Evolutionary conservation across 2,797 vertebrate genomes (phyloP).

Genomic region (Sebastes hubbsi): DNA sequence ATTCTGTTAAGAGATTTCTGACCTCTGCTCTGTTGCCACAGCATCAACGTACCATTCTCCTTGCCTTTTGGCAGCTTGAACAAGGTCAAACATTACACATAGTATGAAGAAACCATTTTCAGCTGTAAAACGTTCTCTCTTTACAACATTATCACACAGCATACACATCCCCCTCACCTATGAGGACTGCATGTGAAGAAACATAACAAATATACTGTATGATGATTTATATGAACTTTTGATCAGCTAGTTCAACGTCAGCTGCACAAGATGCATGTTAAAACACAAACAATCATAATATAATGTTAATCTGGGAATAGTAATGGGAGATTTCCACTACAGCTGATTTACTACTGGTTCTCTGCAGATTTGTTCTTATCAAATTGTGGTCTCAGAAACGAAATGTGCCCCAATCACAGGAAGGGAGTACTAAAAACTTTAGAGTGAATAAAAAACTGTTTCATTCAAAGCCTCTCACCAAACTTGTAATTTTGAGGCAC

Average conservation of each 20-base stretch:
- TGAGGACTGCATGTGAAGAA: neutral
- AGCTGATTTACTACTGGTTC: neutral
- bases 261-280: neutral
- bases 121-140: neutral
- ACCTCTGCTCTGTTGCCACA: slow-evolving; percentile 1
- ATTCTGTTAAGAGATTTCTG: neutral
- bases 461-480: neutral
- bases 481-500: neutral
- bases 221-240: neutral
- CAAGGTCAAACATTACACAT: neutral
- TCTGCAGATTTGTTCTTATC: neutral
- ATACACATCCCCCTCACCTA: neutral
- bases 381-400: neutral
- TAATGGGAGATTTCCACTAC: neutral
- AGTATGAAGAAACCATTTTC: neutral
- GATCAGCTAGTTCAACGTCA: neutral
- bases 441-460: neutral
- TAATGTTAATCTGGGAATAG: neutral
- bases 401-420: neutral
- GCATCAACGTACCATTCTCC: neutral
- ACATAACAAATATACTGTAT: neutral
- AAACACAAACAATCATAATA: neutral
- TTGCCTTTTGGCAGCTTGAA: neutral
- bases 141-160: neutral
- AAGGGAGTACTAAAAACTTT: neutral